Conservation (phyloP, 2,888 invertebrate genomes). For the Apotomis capreana region DNA sequence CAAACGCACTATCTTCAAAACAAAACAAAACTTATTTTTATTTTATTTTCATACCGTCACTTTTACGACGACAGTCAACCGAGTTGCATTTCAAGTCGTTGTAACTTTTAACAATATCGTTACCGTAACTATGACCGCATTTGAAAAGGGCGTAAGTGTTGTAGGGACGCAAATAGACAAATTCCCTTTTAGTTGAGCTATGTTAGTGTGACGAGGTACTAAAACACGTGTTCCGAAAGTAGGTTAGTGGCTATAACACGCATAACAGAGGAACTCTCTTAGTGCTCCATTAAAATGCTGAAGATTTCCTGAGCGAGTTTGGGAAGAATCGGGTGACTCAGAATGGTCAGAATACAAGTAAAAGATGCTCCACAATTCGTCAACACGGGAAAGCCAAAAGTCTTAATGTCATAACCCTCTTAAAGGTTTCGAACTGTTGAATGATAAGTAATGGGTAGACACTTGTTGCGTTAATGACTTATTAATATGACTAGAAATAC, state of each 20-base stretch:
- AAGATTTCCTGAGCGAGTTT: background rate
- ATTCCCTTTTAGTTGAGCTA: background rate
- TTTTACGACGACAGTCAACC: conserved; percentile 9
- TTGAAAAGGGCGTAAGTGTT: background rate
- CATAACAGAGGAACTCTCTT: conserved; percentile 30
- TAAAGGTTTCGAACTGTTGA: no score
- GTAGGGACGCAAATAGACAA: background rate
- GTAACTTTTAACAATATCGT: conserved; percentile 29
- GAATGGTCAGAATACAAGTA: no score
- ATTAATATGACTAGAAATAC: no score
- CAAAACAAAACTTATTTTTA: conserved; percentile 13
- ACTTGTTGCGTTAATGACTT: no score
- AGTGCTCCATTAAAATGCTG: conserved; percentile 18
- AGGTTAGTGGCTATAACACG: conserved; percentile 30
- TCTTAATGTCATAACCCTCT: no score
- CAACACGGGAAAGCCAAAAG: no score
- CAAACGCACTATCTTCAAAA: background rate
- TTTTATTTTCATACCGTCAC: conserved; percentile 1
- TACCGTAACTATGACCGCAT: background rate
- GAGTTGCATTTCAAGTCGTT: conserved; percentile 27
- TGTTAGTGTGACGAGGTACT: conserved; percentile 16
- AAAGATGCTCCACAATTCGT: no score
- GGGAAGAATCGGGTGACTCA: background rate
- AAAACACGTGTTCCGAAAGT: conserved; percentile 22
- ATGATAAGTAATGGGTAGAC: no score